A percentile compares a stretch with the other conserved stretches of the same genome.
Conservation (phyloP, 2,888 invertebrate genomes). For the Phanerotoma sp. region DNA sequence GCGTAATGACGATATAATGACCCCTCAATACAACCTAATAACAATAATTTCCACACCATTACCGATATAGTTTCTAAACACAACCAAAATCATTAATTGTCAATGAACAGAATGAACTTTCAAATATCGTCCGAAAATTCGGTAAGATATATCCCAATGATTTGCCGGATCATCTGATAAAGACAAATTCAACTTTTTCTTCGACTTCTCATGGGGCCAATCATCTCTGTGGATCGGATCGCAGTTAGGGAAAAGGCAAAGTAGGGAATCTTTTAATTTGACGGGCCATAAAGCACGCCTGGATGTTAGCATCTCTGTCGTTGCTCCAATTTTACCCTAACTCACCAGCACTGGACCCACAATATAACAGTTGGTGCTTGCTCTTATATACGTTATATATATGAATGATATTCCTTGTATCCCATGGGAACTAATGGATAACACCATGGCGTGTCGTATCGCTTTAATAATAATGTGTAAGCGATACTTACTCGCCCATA, state of each 20-base stretch:
- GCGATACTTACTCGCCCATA: slow-evolving; percentile 48
- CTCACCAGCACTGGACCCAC: slow-evolving; percentile 25
- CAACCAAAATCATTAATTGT: slow-evolving; percentile 10
- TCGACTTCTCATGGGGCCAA: slow-evolving; percentile 6
- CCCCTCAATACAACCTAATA: slow-evolving; percentile 6
- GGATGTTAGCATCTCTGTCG: slow-evolving; percentile 30
- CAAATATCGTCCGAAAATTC: background rate
- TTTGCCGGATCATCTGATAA: background rate
- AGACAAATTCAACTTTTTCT: background rate
- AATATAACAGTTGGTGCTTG: slow-evolving; percentile 53
- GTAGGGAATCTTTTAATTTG: slow-evolving; percentile 58
- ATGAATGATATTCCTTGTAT: slow-evolving; percentile 44
- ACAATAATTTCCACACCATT: slow-evolving; percentile 24
- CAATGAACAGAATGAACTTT: background rate
- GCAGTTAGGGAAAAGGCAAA: slow-evolving; percentile 49
- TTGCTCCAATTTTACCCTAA: slow-evolving; percentile 11
- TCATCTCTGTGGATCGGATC: slow-evolving; percentile 43
- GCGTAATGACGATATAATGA: slow-evolving; percentile 17
- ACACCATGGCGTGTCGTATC: slow-evolving; percentile 56
- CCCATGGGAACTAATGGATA: slow-evolving; percentile 55
- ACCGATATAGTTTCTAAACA: slow-evolving; percentile 1
- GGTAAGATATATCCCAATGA: background rate
- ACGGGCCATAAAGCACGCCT: slow-evolving; percentile 57
- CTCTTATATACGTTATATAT: too few species aligned
- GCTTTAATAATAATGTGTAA: slow-evolving; percentile 57